phyloP scores from a whole-genome alignment of 1,140 invertebrate species.

The Microvelia longipes region DNA sequence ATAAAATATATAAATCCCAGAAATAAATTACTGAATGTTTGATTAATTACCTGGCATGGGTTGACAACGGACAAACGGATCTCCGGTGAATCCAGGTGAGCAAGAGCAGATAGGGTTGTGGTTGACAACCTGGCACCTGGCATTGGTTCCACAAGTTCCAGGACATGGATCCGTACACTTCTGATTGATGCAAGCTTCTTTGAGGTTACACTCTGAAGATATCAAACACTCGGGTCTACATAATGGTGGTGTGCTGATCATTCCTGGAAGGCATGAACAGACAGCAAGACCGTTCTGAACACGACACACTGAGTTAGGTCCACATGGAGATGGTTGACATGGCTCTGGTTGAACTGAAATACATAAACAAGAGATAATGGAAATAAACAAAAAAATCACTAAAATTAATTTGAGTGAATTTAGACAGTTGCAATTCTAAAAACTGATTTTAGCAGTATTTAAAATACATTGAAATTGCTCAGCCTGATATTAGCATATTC shows the following conservation, averaged over 20 bases:
- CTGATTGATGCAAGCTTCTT: conserved; percentile 39
- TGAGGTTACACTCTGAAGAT: conserved; percentile 37
- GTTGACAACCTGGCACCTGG: conserved; percentile 31
- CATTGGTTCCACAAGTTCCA: conserved; percentile 38
- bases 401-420: too few relatives aligned
- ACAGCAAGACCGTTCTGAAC: conserved; percentile 27
- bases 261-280: conserved; percentile 38
- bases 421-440: too few relatives aligned
- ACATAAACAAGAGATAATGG: not conserved
- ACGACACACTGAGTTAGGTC: not conserved
- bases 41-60: conserved; percentile 14
- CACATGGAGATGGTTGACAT: conserved; percentile 9
- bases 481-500: too few relatives aligned
- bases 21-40: too few relatives aligned
- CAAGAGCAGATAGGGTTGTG: conserved; percentile 35
- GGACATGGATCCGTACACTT: conserved; percentile 40
- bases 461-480: too few relatives aligned
- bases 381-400: too few relatives aligned
- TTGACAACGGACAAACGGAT: conserved; percentile 22
- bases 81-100: conserved; percentile 23
- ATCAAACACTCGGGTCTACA: conserved; percentile 40
- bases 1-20: too few relatives aligned
- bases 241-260: conserved; percentile 34
- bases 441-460: too few relatives aligned
- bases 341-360: not conserved